Conservation (phyloP, 2,113 vertebrate species). For the Plecturocebus donacophilus region DNA sequence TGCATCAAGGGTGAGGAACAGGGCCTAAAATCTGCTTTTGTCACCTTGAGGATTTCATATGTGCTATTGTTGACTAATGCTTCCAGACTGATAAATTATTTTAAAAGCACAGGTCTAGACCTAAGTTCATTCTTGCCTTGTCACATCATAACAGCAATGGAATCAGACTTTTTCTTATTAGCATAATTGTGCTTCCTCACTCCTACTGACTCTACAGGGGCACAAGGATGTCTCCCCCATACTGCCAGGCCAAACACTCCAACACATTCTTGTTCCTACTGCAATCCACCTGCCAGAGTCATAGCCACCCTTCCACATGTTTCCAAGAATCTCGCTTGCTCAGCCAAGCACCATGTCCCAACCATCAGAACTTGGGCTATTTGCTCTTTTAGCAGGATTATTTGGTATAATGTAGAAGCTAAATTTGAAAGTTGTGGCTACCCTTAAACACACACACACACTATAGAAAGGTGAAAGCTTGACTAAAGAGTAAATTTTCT, state of each 20-base stretch:
- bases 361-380: not conserved
- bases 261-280: not conserved
- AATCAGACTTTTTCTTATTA: not conserved
- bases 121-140: constrained; percentile 26
- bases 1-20: not conserved
- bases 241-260: not conserved
- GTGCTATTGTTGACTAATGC: not conserved
- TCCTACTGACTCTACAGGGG: not conserved
- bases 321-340: not conserved
- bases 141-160: not conserved
- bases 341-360: not conserved
- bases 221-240: not conserved
- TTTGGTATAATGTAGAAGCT: not conserved
- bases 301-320: not conserved
- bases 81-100: not conserved
- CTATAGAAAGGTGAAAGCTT: not conserved
- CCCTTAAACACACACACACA: not conserved
- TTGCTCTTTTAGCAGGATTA: not conserved
- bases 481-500: not conserved
- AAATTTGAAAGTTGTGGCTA: not conserved
- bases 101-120: constrained; percentile 5
- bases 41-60: not conserved
- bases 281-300: not conserved
- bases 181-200: not conserved
- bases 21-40: not conserved